Conservation (phyloP, 2,797 vertebrate species). For the Telmatherina bonti region DNA sequence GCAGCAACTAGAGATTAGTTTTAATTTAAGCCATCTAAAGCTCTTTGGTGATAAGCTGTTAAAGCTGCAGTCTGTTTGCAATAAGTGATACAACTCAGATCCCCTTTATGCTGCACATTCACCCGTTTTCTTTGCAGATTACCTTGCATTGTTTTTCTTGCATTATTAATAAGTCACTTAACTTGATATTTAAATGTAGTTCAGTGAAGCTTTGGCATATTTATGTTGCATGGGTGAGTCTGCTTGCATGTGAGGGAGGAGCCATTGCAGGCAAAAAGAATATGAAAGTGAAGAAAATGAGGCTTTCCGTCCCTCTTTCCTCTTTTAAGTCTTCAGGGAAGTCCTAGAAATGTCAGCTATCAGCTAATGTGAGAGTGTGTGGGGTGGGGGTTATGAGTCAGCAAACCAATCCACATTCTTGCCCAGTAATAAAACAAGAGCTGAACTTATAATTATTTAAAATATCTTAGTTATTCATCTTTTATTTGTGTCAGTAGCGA, state of each 20-base stretch:
- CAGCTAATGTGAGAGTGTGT: slow-evolving; percentile 7
- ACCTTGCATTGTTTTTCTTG: background rate
- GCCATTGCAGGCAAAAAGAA: slow-evolving; percentile 17
- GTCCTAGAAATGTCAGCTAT: slow-evolving; percentile 54
- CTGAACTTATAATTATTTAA: slow-evolving; percentile 9
- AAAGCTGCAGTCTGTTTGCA: no score
- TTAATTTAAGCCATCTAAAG: no score
- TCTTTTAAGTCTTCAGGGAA: slow-evolving; percentile 27
- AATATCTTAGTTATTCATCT: slow-evolving; percentile 1
- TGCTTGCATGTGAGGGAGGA: slow-evolving; percentile 37
- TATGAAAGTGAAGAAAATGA: slow-evolving; percentile 27
- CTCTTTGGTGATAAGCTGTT: no score
- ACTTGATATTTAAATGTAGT: background rate
- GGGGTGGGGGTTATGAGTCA: slow-evolving; percentile 43
- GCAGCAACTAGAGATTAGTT: no score
- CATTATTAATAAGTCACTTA: background rate
- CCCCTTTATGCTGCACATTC: no score
- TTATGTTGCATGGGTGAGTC: slow-evolving; percentile 19
- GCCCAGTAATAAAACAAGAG: background rate
- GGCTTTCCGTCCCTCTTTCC: slow-evolving; percentile 20
- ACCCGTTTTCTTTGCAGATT: no score
- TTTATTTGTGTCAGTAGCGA: slow-evolving; percentile 18
- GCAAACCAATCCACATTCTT: slow-evolving; percentile 30
- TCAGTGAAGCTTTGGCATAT: background rate
- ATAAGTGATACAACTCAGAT: no score